These are phyloP conservation scores for Choristoneura rosaceana DNA, from an alignment of 2,888 invertebrate species.

Conservation along the genomic window DNA sequence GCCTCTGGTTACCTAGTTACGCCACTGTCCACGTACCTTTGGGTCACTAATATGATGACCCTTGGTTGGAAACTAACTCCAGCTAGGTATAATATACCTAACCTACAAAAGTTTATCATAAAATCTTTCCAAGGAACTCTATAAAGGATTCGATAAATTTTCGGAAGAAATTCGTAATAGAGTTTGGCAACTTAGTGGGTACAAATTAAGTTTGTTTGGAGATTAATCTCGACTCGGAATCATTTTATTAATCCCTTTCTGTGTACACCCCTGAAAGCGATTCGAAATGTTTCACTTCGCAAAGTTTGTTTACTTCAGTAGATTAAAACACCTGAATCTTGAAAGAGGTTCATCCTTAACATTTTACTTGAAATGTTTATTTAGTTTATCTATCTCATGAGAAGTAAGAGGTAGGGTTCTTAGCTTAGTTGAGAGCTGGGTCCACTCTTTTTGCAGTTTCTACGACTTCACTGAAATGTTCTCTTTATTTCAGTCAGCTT, in stretches of 20 bases:
- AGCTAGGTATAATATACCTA: no score
- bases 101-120: not conserved
- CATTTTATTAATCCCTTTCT: constrained; percentile 16
- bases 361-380: not conserved
- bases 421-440: no score
- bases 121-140: not conserved
- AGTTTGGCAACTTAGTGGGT: constrained; percentile 19
- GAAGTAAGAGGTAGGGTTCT: not conserved
- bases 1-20: no score
- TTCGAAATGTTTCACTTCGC: constrained; percentile 9
- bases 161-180: constrained; percentile 18
- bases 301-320: constrained; percentile 3
- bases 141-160: constrained; percentile 16
- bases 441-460: no score
- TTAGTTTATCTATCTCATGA: not conserved
- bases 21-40: no score
- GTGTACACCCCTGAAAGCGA: constrained; percentile 12
- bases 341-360: not conserved
- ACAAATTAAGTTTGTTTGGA: constrained; percentile 31
- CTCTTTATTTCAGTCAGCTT: no score
- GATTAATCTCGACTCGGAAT: constrained; percentile 26
- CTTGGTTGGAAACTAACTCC: no score
- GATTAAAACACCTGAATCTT: constrained; percentile 13
- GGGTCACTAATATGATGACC: no score
- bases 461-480: no score